A percentile compares a stretch with the other conserved stretches of the same genome.
Conservation (phyloP, 2,113 vertebrate species). For the Pandion haliaetus region DNA sequence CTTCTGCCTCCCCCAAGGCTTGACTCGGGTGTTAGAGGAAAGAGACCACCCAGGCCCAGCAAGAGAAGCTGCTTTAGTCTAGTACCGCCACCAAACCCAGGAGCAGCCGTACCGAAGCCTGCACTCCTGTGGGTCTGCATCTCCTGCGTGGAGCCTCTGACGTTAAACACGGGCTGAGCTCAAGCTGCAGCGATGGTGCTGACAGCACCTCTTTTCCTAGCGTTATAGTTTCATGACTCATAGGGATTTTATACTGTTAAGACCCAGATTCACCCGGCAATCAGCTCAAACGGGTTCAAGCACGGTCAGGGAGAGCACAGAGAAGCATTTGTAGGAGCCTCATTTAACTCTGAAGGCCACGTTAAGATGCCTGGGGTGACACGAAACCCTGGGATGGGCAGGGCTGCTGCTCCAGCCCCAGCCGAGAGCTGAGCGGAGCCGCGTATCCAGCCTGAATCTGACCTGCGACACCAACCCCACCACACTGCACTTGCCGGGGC, state of each 20-base stretch:
- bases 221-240: no score
- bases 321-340: background rate
- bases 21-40: background rate
- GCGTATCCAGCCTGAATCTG: background rate
- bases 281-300: background rate
- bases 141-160: fast-evolving
- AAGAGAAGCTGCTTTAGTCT: background rate
- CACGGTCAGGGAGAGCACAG: background rate
- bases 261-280: background rate
- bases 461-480: background rate
- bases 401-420: background rate
- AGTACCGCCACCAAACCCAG: background rate
- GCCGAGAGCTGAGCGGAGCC: no score
- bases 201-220: background rate
- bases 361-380: background rate
- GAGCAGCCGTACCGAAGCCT: background rate
- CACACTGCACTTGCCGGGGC: background rate
- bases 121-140: fast-evolving
- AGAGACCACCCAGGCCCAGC: background rate
- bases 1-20: background rate
- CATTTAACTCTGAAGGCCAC: background rate
- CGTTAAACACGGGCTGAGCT: fast-evolving
- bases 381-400: fast-evolving
- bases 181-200: fast-evolving
- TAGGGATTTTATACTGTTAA: background rate